Percentiles rank a stretch among this genome's conserved stretches.
Conservation (phyloP, 1,140 invertebrate genomes). For the Branchinecta lynchi region DNA sequence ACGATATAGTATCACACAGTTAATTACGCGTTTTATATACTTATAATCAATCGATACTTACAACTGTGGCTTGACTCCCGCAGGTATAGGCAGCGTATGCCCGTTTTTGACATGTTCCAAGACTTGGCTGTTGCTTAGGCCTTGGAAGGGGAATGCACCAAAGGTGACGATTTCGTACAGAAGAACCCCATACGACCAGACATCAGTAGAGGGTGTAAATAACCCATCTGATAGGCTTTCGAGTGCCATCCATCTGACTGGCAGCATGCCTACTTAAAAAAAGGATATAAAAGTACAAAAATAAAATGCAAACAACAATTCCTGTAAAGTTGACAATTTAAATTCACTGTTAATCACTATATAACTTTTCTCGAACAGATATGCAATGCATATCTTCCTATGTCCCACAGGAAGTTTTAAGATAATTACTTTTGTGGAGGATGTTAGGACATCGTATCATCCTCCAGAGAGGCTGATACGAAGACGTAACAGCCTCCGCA, state of each 20-base stretch:
- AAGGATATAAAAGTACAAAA: conserved; percentile 7
- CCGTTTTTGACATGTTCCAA: conserved; percentile 59
- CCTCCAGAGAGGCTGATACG: no score
- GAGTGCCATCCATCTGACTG: conserved; percentile 85
- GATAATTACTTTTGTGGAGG: no score
- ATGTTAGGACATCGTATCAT: no score
- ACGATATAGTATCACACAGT: no score
- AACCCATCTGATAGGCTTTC: conserved; percentile 60
- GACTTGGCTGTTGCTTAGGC: conserved; percentile 66
- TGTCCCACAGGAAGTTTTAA: conserved; percentile 13
- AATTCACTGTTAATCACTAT: background rate
- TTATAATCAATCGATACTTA: conserved; percentile 37
- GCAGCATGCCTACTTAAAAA: conserved; percentile 46
- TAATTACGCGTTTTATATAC: no score
- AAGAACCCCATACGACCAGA: conserved; percentile 71
- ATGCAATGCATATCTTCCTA: no score
- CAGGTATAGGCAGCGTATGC: conserved; percentile 50
- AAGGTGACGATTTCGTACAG: conserved; percentile 72
- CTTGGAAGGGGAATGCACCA: conserved; percentile 73
- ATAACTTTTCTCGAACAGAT: no score
- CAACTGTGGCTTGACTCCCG: conserved; percentile 54
- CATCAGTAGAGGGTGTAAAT: conserved; percentile 67
- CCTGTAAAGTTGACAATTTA: background rate
- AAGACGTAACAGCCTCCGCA: no score
- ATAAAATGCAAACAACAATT: background rate